Base-by-base conservation (phyloP, 2,888 invertebrate genomes). In the Tenthredo notha region DNA sequence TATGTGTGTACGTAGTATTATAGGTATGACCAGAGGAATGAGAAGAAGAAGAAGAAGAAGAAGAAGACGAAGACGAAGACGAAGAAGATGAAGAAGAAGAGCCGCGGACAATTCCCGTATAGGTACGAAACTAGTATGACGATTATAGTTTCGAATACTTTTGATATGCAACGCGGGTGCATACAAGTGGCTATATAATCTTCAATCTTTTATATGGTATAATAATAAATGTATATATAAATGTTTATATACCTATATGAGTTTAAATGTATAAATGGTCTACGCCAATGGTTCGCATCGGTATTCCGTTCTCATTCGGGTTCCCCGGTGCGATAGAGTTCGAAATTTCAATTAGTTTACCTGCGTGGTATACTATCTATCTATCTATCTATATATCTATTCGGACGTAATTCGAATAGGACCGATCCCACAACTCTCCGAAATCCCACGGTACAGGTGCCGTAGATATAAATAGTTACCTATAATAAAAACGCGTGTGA, bases 361-460 rank as follows among this genome's bases (percentile, higher is more conserved):
- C 72, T 43, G 40, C 21, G 21, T 12, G 18, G 72, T 72, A 72
- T 72, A 40, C n/a, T 21, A 15, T 43, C 10, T 67, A 72, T 80
- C n/a, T n/a, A n/a, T 40, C 78, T 80, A 29, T 80, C 43, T 61
- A 21, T 43, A 80, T 40, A 83, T 47, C 33, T 67, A 83, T 47
- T 37, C 82, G 82, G 91, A 90, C 91, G 91, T 91, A 91, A 91
- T 91, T 89, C 91, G 91, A 92, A 91, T 90, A 91, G 90, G 91
- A 90, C 91, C 92, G 90, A 91, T 92, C 92, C 91, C 91, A 92
- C 91, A 91, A 87, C 88, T 85, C 65, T 84, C 83, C 86, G 84
- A 67, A 83, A 61, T 84, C 84, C 84, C 84, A 84, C 84, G 84
- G 77, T 84, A 29, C 50, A 50, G 50, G 50, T 29, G 50, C 29